phyloP scores from a whole-genome alignment of 2,113 vertebrate genomes.

The Cariama cristata region DNA sequence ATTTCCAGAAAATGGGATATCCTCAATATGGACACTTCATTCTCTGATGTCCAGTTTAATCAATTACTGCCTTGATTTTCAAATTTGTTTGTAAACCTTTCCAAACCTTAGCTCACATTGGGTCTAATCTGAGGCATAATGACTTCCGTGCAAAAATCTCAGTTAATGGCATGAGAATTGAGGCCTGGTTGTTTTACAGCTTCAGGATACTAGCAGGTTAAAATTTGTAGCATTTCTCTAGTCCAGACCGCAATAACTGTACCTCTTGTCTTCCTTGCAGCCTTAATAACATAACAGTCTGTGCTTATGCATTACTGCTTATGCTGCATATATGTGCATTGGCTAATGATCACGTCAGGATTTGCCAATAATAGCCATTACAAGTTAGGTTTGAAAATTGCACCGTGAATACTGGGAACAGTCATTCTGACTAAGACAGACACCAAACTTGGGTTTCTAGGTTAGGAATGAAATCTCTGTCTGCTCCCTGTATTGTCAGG shows the following conservation, averaged over 20 bases:
- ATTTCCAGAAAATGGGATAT: not conserved
- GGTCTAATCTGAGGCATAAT: not conserved
- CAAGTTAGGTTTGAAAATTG: not conserved
- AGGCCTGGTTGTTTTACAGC: not conserved
- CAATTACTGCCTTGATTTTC: not conserved
- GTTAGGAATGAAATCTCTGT: not conserved
- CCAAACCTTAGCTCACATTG: not conserved
- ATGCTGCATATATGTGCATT: fast-evolving
- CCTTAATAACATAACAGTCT: not conserved
- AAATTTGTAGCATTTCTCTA: not conserved
- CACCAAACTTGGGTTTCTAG: not conserved
- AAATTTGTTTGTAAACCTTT: not conserved
- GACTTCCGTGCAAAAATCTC: not conserved
- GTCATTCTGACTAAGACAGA: not conserved
- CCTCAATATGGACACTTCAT: not conserved
- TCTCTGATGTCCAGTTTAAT: not conserved
- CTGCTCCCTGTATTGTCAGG: not conserved
- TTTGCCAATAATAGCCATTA: not conserved
- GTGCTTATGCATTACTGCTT: not conserved
- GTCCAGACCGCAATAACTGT: not conserved
- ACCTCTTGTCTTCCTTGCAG: not conserved
- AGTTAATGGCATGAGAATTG: not conserved
- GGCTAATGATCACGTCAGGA: fast-evolving
- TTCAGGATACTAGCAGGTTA: not conserved
- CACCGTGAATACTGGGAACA: not conserved